These are phyloP conservation scores for Prosapia bicincta DNA, from an alignment of 2,888 invertebrate species.

Conservation along the genomic window DNA sequence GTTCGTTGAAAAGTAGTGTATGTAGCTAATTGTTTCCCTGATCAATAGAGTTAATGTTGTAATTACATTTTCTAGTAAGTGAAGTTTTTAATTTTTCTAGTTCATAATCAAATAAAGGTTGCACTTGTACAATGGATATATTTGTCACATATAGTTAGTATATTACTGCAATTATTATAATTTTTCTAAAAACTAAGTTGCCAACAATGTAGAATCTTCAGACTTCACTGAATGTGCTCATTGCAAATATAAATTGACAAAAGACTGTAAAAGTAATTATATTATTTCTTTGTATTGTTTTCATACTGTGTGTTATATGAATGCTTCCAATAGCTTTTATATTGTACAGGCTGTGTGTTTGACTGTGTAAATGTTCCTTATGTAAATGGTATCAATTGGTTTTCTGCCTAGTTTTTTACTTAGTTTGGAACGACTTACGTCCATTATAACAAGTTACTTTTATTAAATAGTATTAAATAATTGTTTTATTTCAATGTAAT, in stretches of 20 bases:
- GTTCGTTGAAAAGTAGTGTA: no score
- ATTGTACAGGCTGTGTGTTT: not conserved
- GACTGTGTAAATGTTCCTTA: not conserved
- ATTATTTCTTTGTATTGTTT: not conserved
- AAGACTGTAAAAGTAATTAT: not conserved
- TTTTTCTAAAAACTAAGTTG: no score
- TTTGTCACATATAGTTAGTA: no score
- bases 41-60: no score
- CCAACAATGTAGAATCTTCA: no score
- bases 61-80: no score
- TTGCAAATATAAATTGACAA: not conserved
- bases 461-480: not conserved
- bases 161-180: no score
- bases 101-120: no score
- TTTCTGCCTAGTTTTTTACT: not conserved
- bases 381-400: not conserved
- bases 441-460: not conserved
- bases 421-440: not conserved
- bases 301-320: not conserved
- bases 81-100: no score
- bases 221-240: no score
- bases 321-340: not conserved
- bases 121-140: no score
- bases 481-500: not conserved
- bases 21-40: no score